Base-by-base conservation (phyloP, 2,888 invertebrate genomes). In the Spialia ferax region DNA sequence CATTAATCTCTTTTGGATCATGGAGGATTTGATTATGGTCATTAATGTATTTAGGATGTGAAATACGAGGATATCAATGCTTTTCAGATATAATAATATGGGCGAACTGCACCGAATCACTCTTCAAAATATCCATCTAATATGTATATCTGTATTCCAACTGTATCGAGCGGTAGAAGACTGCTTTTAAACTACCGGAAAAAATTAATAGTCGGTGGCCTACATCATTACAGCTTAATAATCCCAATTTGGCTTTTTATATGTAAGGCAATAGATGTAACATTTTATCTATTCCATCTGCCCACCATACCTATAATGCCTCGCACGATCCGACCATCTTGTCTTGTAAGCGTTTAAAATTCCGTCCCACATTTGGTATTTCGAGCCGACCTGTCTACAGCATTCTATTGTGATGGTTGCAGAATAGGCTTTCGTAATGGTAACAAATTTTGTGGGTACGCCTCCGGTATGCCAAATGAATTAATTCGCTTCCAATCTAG, bases 311-410 rank as follows among this genome's bases (percentile, higher is more conserved):
- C 10, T 11, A 13, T 35, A 18, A 60, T 29, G 59, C 45, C 32
- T 54, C 32, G 18, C 52, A 67, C 61, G 45, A 54, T 23, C 20
- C 45, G 62, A 69, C 48, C 69, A 67, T 23, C 63, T 55, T 50
- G 60, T 65, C 38, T 50, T 50, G 57, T 65, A 38, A 64, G 71
- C 69, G 66, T 57, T 75, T 73, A 68, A 73, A 76, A 78, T 79
- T 78, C 79, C 79, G 69, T 71, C 77, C 81, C 77, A 80, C 81
- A 76, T 78, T 75, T 75, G 76, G 75, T 77, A 78, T 79, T 80
- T 76, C 68, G 70, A 70, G 73, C 73, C 73, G 77, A 74, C 75
- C 75, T 75, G 79, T 76, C 73, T 71, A 71, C 72, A 65, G 68
- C 71, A 81, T 80, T 79, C 79, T 79, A 77, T 77, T 74, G 76